Evolutionary conservation across 2,888 invertebrate species (phyloP).

Genomic region (Philonicus albiceps): DNA sequence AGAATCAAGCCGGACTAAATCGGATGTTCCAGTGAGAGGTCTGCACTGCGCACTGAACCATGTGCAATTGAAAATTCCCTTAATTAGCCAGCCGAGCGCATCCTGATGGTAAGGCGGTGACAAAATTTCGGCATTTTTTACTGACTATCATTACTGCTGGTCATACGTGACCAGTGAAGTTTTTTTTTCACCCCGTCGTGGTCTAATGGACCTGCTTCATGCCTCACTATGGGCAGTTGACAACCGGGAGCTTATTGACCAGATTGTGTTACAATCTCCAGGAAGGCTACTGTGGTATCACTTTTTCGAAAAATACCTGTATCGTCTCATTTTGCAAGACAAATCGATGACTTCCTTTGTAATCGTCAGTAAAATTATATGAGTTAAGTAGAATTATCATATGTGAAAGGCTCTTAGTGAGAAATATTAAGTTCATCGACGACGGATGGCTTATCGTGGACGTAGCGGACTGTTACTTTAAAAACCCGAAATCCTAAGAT

Average conservation of each 20-base stretch:
- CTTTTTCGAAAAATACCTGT: background rate
- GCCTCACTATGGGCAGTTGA: background rate
- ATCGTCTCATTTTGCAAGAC: background rate
- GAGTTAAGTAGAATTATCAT: too few species aligned
- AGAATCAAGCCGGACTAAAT: conserved; percentile 18
- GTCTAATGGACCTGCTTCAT: background rate
- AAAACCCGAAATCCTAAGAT: too few species aligned
- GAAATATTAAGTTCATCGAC: too few species aligned
- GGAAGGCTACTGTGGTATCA: background rate
- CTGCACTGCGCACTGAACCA: conserved; percentile 6
- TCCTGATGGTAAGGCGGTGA: conserved; percentile 4
- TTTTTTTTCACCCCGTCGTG: background rate
- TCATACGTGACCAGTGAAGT: background rate
- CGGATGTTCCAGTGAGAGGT: conserved; percentile 35
- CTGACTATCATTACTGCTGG: background rate
- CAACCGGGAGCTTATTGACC: background rate
- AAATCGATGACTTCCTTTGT: background rate
- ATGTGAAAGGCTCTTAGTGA: too few species aligned
- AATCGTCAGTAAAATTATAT: background rate
- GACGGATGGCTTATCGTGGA: too few species aligned
- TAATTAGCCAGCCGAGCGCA: background rate
- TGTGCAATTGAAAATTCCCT: conserved; percentile 31
- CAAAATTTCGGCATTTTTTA: background rate
- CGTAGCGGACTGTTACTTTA: too few species aligned
- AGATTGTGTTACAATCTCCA: background rate